Evolutionary conservation across 2,113 vertebrate genomes (phyloP).

Genomic region (Rynchops niger): DNA sequence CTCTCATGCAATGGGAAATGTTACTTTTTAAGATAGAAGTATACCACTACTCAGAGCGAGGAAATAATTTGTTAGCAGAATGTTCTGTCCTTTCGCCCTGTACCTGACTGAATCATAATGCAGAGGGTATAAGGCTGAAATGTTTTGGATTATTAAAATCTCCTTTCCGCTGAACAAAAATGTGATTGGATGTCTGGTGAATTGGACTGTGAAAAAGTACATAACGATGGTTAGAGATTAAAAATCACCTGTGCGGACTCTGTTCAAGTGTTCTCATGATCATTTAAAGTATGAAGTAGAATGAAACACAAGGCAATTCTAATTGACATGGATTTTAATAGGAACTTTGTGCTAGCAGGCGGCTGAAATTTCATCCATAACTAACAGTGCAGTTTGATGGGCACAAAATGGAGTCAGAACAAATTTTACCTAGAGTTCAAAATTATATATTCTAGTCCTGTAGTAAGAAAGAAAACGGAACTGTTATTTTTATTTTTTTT

Average conservation of each 20-base stretch:
- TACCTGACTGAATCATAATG: background rate
- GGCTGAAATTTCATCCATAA: conserved; percentile 12
- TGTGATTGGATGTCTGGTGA: background rate
- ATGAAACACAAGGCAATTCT: background rate
- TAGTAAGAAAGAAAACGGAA: background rate
- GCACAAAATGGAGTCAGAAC: background rate
- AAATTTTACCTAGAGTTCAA: background rate
- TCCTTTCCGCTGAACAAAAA: background rate
- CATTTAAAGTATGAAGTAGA: conserved; percentile 1
- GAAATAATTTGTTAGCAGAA: background rate
- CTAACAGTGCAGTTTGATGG: background rate
- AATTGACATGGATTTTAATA: background rate
- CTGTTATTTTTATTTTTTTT: background rate
- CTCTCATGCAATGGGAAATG: background rate
- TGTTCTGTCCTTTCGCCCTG: background rate
- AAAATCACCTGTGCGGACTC: background rate
- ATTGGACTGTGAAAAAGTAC: background rate
- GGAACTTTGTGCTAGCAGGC: background rate
- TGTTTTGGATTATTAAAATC: conserved; percentile 13
- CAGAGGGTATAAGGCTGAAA: background rate
- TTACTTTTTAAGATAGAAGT: background rate
- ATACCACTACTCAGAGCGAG: background rate
- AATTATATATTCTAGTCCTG: background rate
- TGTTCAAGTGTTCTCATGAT: background rate
- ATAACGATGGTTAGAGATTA: background rate